phyloP scores from a whole-genome alignment of 1,140 invertebrate species.

The Meloidogyne floridensis region DNA sequence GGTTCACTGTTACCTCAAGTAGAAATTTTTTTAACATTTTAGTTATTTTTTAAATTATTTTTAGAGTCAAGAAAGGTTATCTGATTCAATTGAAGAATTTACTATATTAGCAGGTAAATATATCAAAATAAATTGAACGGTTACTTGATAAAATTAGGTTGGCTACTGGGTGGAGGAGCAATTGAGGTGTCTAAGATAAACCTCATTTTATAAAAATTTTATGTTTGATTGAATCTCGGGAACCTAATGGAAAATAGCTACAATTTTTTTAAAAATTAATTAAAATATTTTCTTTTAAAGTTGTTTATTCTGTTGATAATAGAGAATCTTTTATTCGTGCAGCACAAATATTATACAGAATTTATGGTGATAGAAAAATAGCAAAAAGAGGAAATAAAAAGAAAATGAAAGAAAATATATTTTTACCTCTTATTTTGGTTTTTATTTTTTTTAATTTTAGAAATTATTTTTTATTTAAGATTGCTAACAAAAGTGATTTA shows the following conservation, averaged over 20 bases:
- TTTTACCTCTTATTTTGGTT: constrained; percentile 44
- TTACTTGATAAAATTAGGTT: no score
- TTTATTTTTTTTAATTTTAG: not conserved
- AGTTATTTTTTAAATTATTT: not conserved
- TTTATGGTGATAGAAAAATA: constrained; percentile 36
- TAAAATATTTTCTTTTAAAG: constrained; percentile 37
- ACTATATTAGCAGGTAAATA: constrained; percentile 31
- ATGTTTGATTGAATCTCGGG: not conserved
- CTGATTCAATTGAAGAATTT: constrained; percentile 22
- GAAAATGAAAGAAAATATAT: constrained; percentile 27
- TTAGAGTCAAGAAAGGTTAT: constrained; percentile 21
- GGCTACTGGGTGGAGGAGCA: no score
- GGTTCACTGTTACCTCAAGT: constrained; percentile 40
- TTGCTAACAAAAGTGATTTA: constrained; percentile 57
- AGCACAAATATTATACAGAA: constrained; percentile 53
- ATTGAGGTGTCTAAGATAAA: no score
- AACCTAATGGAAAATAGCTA: no score
- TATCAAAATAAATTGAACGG: no score
- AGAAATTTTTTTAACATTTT: not conserved
- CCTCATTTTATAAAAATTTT: no score
- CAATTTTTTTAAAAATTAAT: not conserved
- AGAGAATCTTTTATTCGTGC: constrained; percentile 57
- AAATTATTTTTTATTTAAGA: not conserved
- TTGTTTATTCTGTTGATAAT: constrained; percentile 53
- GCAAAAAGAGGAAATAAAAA: constrained; percentile 15